Evolutionary conservation across 2,113 vertebrate species (phyloP).

Genomic region (Elephantulus edwardii): DNA sequence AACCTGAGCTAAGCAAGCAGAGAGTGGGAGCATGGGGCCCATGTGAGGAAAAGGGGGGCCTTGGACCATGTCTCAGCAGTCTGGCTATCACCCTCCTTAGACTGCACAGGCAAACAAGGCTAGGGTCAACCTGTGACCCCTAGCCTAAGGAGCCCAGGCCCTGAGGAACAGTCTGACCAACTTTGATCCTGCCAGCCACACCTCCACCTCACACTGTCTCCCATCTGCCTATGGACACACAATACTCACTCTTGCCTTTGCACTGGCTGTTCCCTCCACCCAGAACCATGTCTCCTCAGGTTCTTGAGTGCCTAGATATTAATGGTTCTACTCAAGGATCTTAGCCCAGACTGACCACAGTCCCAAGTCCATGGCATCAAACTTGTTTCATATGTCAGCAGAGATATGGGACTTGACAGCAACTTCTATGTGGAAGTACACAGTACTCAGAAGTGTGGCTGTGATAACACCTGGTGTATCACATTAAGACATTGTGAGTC

Average conservation of each 20-base stretch:
- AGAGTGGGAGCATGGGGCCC: neutral
- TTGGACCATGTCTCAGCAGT: neutral
- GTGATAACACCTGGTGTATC: neutral
- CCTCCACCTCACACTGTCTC: neutral
- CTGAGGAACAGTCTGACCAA: neutral
- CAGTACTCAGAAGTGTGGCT: neutral
- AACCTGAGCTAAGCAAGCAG: neutral
- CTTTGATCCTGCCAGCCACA: no score
- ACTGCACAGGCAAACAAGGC: neutral
- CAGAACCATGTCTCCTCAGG: neutral
- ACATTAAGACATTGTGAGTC: neutral
- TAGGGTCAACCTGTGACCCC: neutral
- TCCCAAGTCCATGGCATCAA: neutral
- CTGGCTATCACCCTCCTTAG: accelerated
- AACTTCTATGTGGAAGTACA: neutral
- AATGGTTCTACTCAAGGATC: neutral
- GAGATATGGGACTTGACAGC: neutral
- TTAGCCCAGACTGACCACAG: neutral
- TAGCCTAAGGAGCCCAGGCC: neutral
- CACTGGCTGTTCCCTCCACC: no score
- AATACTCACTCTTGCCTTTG: neutral
- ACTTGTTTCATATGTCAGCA: accelerated
- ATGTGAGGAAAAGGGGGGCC: neutral
- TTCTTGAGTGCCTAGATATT: neutral
- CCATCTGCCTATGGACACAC: neutral